Evolutionary conservation across 2,797 vertebrate species (phyloP).

Genomic region (Glyptemys insculpta): DNA sequence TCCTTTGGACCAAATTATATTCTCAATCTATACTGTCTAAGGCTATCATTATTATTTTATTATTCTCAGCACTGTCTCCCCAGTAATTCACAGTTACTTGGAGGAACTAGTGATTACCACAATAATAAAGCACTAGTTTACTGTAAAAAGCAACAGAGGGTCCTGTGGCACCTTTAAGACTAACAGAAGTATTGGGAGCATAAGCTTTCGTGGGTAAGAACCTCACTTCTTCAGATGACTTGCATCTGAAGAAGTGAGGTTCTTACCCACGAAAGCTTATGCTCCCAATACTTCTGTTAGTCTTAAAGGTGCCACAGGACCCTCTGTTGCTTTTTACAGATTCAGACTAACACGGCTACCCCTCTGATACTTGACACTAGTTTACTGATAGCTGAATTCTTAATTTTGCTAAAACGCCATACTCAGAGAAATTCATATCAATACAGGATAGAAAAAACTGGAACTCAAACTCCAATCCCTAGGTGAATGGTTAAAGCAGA

Average conservation of each 20-base stretch:
- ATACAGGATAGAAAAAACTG: not conserved
- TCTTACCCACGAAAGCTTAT: no score
- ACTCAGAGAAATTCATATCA: fast-evolving
- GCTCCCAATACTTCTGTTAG: no score
- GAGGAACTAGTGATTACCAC: not conserved
- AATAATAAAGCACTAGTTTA: not conserved
- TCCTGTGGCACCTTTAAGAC: no score
- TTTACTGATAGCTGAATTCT: not conserved
- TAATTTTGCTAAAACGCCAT: not conserved
- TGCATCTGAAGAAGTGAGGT: no score
- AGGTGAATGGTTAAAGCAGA: not conserved
- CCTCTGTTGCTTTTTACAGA: no score
- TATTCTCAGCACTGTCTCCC: not conserved
- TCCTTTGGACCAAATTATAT: not conserved
- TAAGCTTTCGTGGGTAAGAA: no score
- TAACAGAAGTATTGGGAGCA: no score
- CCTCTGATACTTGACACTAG: no score
- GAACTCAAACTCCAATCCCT: not conserved
- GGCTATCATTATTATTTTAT: not conserved
- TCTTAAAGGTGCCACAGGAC: no score
- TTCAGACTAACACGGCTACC: no score
- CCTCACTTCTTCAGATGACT: no score
- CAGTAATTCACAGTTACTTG: not conserved
- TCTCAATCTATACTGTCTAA: not conserved
- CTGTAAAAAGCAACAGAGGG: no score